Percentiles rank a stretch among this genome's conserved stretches.
phyloP scores from a whole-genome alignment of 2,797 vertebrate species.

The Pteronotus mesoamericanus region DNA sequence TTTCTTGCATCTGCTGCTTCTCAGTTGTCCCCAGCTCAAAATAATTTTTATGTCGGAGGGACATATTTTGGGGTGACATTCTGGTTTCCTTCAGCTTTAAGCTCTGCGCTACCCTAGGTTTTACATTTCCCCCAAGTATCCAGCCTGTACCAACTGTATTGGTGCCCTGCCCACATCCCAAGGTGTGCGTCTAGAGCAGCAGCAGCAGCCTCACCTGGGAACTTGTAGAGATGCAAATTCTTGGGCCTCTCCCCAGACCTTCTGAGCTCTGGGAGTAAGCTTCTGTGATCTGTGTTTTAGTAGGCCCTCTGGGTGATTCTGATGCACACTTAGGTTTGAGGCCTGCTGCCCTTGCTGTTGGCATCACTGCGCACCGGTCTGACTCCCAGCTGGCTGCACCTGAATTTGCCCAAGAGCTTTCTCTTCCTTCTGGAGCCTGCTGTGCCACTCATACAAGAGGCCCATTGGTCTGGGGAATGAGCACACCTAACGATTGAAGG shows the following conservation, averaged over 20 bases:
- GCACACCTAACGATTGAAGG: neutral
- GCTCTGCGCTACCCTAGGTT: neutral
- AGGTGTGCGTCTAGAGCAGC: neutral
- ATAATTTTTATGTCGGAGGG: neutral
- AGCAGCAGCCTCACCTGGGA: neutral
- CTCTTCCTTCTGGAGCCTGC: neutral
- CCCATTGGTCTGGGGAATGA: neutral
- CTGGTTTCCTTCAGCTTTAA: neutral
- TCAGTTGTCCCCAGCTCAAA: neutral
- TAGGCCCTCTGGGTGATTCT: neutral
- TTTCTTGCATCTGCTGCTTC: neutral
- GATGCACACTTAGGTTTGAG: neutral
- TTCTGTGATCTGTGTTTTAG: neutral
- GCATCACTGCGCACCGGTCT: neutral
- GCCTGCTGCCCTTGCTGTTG: neutral
- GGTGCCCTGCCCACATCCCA: neutral
- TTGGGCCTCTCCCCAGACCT: neutral
- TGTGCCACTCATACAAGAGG: neutral
- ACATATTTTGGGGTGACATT: neutral
- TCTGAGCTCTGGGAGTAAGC: neutral
- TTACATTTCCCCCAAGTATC: neutral
- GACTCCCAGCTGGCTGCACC: neutral
- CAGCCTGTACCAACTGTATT: neutral
- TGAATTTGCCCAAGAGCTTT: neutral
- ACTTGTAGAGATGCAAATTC: neutral